Evolutionary conservation across 2,888 invertebrate species (phyloP).

Genomic region (Syrphus vitripennis): DNA sequence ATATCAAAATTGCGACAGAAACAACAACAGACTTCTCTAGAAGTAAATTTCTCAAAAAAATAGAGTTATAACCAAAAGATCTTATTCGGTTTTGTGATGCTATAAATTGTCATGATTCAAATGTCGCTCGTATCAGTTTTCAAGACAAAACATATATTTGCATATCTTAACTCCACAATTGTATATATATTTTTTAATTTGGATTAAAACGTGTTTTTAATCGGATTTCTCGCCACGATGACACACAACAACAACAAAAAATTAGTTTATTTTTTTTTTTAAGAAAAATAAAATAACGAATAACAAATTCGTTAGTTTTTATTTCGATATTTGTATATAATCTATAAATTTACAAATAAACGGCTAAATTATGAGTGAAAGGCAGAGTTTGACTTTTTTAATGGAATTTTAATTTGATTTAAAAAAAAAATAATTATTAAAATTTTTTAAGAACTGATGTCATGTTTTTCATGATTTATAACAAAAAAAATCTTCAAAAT

Average conservation of each 20-base stretch:
- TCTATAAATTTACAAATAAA: neutral
- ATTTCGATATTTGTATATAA: too few relatives aligned
- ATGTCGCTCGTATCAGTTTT: neutral
- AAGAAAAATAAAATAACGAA: neutral
- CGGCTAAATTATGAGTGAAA: constrained; percentile 7
- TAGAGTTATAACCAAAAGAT: neutral
- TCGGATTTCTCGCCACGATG: neutral
- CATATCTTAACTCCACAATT: too few relatives aligned
- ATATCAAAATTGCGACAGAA: neutral
- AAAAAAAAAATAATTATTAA: neutral
- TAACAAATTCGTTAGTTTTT: neutral
- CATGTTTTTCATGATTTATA: too few relatives aligned
- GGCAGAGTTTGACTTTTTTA: neutral
- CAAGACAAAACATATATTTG: neutral
- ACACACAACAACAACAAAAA: neutral
- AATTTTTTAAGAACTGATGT: neutral
- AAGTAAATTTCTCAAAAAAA: neutral
- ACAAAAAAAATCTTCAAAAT: neutral
- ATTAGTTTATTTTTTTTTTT: neutral
- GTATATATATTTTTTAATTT: neutral
- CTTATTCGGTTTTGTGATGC: neutral
- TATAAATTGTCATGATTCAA: neutral
- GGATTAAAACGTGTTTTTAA: neutral
- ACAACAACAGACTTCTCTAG: neutral
- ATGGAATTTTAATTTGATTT: neutral